Evolutionary conservation across 2,797 vertebrate species (phyloP).

Genomic region (Lacerta bilineata): DNA sequence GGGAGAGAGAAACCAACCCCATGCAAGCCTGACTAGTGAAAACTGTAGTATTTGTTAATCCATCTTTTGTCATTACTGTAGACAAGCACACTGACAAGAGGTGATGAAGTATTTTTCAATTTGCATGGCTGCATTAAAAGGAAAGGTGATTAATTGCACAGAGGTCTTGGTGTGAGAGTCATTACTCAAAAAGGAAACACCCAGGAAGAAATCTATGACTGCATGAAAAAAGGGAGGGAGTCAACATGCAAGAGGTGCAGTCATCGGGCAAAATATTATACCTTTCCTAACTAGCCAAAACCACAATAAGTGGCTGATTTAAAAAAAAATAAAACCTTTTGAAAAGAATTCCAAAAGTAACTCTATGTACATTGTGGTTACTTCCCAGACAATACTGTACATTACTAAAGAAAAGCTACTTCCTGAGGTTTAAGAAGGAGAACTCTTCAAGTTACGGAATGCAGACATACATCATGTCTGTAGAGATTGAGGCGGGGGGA

Average conservation of each 20-base stretch:
- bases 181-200: conserved; percentile 49
- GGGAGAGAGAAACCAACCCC: background rate
- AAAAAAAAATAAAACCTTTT: conserved; percentile 67
- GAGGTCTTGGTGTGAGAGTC: conserved; percentile 34
- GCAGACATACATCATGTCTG: conserved; percentile 81
- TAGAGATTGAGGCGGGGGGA: conserved; percentile 65
- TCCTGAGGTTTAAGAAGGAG: conserved; percentile 73
- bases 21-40: background rate
- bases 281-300: conserved; percentile 53
- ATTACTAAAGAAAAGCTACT: conserved; percentile 68
- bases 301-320: conserved; percentile 67
- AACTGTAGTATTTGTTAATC: background rate
- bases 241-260: conserved; percentile 45
- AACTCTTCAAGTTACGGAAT: conserved; percentile 76
- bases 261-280: conserved; percentile 39
- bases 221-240: conserved; percentile 2
- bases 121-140: background rate
- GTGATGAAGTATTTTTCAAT: conserved; percentile 16
- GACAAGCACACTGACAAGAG: conserved; percentile 14
- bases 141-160: conserved; percentile 43
- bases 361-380: conserved; percentile 61
- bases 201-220: conserved; percentile 41
- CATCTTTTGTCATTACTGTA: conserved; percentile 14
- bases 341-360: conserved; percentile 54
- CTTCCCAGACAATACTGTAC: conserved; percentile 67